Conservation (phyloP, 2,888 invertebrate species). For the Drosophila tripunctata region DNA sequence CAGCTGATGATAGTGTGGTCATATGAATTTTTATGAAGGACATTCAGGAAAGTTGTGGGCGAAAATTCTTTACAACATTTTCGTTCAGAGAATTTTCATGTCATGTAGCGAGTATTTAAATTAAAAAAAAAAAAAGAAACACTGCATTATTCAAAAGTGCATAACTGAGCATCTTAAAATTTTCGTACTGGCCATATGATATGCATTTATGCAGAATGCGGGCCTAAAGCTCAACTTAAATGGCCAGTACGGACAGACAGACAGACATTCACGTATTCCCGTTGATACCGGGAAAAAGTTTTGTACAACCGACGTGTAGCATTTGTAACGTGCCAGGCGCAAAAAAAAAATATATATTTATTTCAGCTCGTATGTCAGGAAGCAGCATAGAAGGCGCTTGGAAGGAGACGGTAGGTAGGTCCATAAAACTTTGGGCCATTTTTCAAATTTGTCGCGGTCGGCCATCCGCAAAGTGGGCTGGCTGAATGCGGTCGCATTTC, state of each 20-base stretch:
- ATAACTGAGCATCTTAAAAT: slow-evolving; percentile 47
- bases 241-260: neutral
- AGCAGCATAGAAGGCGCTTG: neutral
- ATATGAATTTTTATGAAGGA: slow-evolving; percentile 61
- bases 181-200: slow-evolving; percentile 23
- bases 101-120: slow-evolving; percentile 42
- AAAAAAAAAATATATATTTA: slow-evolving; percentile 76
- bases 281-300: slow-evolving; percentile 44
- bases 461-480: slow-evolving; percentile 31
- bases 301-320: slow-evolving; percentile 68
- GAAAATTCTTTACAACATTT: slow-evolving; percentile 47
- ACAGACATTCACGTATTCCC: neutral
- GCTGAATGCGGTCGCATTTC: slow-evolving; percentile 58
- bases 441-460: slow-evolving; percentile 79
- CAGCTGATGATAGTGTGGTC: slow-evolving; percentile 43
- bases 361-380: slow-evolving; percentile 66
- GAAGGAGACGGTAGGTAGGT: slow-evolving; percentile 11
- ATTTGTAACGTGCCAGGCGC: slow-evolving; percentile 73
- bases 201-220: neutral
- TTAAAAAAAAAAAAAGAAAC: slow-evolving; percentile 49
- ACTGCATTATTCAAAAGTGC: slow-evolving; percentile 43
- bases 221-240: slow-evolving; percentile 16
- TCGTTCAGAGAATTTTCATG: slow-evolving; percentile 3
- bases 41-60: slow-evolving; percentile 43
- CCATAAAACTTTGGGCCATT: slow-evolving; percentile 75